phyloP scores from a whole-genome alignment of 30 jellyfish, hydroid and myxozoan genomes.

The Hydractinia echinata region DNA sequence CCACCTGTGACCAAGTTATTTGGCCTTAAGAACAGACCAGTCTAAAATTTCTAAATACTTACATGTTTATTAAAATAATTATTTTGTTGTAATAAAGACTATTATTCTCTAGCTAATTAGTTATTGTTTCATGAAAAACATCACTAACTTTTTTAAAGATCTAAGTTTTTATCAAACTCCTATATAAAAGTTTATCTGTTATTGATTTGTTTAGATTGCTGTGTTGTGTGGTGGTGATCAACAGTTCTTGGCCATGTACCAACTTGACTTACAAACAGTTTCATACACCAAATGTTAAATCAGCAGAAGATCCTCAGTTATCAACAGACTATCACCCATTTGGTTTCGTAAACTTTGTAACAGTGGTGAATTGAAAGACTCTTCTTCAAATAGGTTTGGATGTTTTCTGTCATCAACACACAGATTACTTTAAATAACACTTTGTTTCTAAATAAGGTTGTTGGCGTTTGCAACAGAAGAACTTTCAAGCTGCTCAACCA shows the following conservation, averaged over 20 bases:
- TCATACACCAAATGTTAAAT: constrained; percentile 79
- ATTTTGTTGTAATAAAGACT: too few relatives aligned
- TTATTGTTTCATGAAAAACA: too few relatives aligned
- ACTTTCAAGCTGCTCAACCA: constrained; percentile 97
- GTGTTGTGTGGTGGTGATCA: constrained; percentile 86
- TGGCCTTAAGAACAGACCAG: too few relatives aligned
- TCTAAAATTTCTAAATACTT: too few relatives aligned
- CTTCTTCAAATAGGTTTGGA: not conserved
- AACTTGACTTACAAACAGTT: constrained; percentile 39
- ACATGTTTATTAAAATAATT: too few relatives aligned
- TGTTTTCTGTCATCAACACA: not conserved
- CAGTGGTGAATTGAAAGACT: constrained; percentile 56
- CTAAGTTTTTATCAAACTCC: too few relatives aligned
- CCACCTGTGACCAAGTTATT: too few relatives aligned
- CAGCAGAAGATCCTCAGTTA: constrained; percentile 82
- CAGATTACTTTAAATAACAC: too few relatives aligned
- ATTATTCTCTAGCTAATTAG: too few relatives aligned
- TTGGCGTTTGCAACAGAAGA: constrained; percentile 95
- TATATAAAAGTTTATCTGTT: too few relatives aligned
- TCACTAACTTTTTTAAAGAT: too few relatives aligned
- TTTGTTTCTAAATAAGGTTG: constrained; percentile 35
- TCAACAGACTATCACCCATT: constrained; percentile 66
- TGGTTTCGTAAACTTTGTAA: constrained; percentile 78
- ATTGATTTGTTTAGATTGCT: constrained; percentile 38
- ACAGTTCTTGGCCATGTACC: constrained; percentile 95